phyloP scores from a whole-genome alignment of 2,797 vertebrate species.

The Danionella dracula region DNA sequence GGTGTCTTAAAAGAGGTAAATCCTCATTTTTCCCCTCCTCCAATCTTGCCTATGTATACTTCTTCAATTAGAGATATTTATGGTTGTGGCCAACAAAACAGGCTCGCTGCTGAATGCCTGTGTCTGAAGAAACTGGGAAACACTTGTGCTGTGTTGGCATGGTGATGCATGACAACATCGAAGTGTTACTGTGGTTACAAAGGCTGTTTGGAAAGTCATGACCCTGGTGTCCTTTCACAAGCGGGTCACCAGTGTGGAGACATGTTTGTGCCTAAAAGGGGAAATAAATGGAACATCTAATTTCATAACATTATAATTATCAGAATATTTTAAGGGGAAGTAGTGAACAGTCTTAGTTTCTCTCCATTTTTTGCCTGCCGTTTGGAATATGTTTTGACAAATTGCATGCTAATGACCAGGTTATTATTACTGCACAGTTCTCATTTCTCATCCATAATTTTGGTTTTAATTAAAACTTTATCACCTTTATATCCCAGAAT shows the following conservation, averaged over 20 bases:
- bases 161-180: conserved; percentile 32
- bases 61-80: conserved; percentile 52
- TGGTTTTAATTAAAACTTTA: too few species aligned
- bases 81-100: conserved; percentile 31
- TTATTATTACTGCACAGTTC: too few species aligned
- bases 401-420: too few species aligned
- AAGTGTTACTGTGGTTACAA: conserved; percentile 29
- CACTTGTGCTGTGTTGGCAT: conserved; percentile 31
- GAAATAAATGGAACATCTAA: too few species aligned
- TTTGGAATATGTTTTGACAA: too few species aligned
- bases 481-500: too few species aligned
- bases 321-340: too few species aligned
- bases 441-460: too few species aligned
- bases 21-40: conserved; percentile 17
- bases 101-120: conserved; percentile 16
- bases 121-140: conserved; percentile 13
- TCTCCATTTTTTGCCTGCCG: too few species aligned
- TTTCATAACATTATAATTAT: too few species aligned
- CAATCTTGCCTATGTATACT: conserved; percentile 19
- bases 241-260: neutral
- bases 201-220: conserved; percentile 24
- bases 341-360: too few species aligned
- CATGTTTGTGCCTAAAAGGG: too few species aligned
- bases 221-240: conserved; percentile 5
- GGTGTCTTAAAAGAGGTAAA: conserved; percentile 49